Base-by-base conservation (phyloP, 2,113 vertebrate species). In the Lamprotornis superbus region DNA sequence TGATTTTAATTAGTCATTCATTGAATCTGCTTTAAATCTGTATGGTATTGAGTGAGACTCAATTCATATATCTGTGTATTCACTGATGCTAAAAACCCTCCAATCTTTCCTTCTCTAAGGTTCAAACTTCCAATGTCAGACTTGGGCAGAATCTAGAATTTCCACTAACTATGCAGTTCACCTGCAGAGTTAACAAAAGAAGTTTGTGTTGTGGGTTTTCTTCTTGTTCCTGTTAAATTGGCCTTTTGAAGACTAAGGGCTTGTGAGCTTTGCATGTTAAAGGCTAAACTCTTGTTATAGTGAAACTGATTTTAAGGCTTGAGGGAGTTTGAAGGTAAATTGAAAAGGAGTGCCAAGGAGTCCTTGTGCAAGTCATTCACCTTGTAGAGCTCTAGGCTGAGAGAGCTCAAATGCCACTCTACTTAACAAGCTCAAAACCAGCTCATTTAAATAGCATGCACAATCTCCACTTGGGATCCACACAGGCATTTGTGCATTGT, bases 331-430 rank as follows among this genome's bases (percentile, higher is more conserved):
- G 92, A 74, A 88, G 55, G 86, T 73, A 97, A 96, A 96, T 92
- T 84, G 94, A 88, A 94, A 94, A 89, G 83, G 78, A 94, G 76
- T 0, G 5, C 69, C 83, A 84, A n/a, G 60, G 65, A 97, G 94
- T 94, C 91, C 91, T 97, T 89, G 70, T 95, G 92, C 93, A 93
- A 95, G 87, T 95, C 92, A 91, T 86, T 96, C 90, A 96, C 96
- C 94, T 86, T 75, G 91, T 68, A 95, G 95, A 94, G 93, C 61
- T 93, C 83, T 83, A 95, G 92, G 64, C 71, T 93, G 86, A 86
- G 93, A 91, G 64, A 47, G 49, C 97, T 97, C 93, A 92, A 95
- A 95, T 85, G 78, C 88, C 80, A 90, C 92, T 96, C 93, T 80
- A 87, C 68, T 71, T 95, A 97, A 95, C 91, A 94, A 93, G 83